Conservation (phyloP, 2,888 invertebrate genomes). For the Stenurella melanura region DNA sequence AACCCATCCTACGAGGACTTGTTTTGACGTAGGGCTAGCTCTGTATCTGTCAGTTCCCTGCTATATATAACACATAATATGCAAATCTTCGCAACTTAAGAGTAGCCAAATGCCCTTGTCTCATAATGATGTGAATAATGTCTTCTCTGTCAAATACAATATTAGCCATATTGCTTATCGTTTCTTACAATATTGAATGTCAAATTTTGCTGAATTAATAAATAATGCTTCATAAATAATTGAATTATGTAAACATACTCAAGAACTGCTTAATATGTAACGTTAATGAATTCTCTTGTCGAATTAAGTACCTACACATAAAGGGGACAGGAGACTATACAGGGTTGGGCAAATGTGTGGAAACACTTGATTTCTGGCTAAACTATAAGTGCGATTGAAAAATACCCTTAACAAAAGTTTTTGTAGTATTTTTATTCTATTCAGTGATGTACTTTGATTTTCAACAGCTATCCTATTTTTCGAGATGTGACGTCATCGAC, state of each 20-base stretch:
- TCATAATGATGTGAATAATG: constrained; percentile 33
- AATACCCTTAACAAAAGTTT: too few species aligned
- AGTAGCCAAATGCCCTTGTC: constrained; percentile 47
- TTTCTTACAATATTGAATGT: not conserved
- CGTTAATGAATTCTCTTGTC: too few species aligned
- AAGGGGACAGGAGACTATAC: too few species aligned
- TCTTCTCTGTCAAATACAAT: constrained; percentile 50
- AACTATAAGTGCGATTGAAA: too few species aligned
- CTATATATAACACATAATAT: constrained; percentile 56
- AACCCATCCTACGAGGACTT: constrained; percentile 49
- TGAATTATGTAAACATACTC: not conserved
- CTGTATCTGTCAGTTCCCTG: constrained; percentile 54
- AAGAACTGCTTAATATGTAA: not conserved
- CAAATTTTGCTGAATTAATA: not conserved
- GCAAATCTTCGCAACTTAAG: constrained; percentile 55
- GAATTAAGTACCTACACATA: too few species aligned
- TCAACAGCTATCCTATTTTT: too few species aligned
- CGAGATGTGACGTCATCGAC: too few species aligned
- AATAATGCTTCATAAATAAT: not conserved
- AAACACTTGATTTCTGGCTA: too few species aligned
- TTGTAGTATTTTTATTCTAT: too few species aligned
- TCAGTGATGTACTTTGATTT: too few species aligned
- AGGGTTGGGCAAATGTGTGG: too few species aligned
- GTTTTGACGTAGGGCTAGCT: constrained; percentile 52
- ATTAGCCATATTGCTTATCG: constrained; percentile 10